Percentiles rank a stretch among this genome's conserved stretches.
These are phyloP conservation scores for Caenorhabditis sp. DNA, from an alignment of 2,888 invertebrate genomes.

Conservation along the genomic window DNA sequence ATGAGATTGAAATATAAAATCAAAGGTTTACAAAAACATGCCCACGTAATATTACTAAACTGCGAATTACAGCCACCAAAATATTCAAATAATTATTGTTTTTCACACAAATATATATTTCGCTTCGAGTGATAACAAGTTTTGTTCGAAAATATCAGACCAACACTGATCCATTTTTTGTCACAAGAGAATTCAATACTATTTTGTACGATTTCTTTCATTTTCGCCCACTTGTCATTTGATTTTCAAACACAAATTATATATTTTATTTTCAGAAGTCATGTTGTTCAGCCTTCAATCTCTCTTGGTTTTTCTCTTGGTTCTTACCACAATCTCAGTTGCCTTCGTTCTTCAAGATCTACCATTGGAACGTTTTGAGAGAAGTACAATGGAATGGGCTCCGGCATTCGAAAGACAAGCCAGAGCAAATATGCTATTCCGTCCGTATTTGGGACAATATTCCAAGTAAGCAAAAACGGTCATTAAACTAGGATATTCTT, in stretches of 20 bases:
- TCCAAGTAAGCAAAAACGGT: neutral
- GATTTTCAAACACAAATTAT: no score
- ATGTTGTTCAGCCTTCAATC: neutral
- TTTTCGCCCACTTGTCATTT: no score
- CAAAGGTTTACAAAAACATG: neutral
- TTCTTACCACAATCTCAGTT: conserved; percentile 11
- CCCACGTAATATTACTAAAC: neutral
- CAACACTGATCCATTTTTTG: no score
- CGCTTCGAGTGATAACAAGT: no score
- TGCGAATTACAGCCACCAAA: neutral
- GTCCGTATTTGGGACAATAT: neutral
- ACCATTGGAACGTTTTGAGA: conserved; percentile 41
- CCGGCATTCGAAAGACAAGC: conserved; percentile 13
- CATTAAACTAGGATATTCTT: no score
- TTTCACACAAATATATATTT: neutral
- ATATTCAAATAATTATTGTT: neutral
- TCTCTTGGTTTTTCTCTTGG: conserved; percentile 11
- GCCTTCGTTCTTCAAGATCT: conserved; percentile 39
- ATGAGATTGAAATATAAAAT: no score
- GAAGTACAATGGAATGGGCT: conserved; percentile 10
- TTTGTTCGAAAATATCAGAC: no score
- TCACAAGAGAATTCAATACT: no score
- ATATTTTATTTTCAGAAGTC: neutral
- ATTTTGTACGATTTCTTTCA: no score
- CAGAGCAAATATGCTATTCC: conserved; percentile 2